Evolutionary conservation across 2,113 vertebrate species (phyloP), one percentile per base, ranked within the genome.

Genomic region (Calyptommatus sinebrachiatus): DNA sequence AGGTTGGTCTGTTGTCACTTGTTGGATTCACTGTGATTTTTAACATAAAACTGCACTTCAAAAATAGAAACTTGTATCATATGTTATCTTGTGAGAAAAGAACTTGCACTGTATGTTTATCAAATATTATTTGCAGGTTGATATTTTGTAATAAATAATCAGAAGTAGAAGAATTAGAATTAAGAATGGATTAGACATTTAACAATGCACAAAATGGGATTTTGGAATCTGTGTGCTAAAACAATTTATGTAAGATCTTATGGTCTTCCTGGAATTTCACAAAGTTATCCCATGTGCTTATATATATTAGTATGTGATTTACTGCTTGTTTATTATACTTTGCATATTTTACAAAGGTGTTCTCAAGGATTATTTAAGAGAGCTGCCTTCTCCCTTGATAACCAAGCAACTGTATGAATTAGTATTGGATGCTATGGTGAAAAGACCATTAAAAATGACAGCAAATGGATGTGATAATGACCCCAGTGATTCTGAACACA

Each of bases 281-380:
- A 73, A 31, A 41, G 5, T 61, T 11, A 12, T 7, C 14, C 3
- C 41, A 16, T 78, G 18, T 57, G 22, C 21, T 60, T 41, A 41
- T 68, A 28, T 18, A 46, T 73, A n/a, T 22, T n/a, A 12, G 31
- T 50, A 65, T 29, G 21, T 50, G 29, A 28, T n/a, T 35, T 79
- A 28, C 57, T 62, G 57, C 50, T 85, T 71, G 18, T 46, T 79
- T 62, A 86, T 83, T 71, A 35, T 6, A 76, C 0, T 22, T 89
- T 21, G 5, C 88, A 75, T 90, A 53, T 84, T 82, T 78, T 90
- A 9, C 83, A 35, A 89, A 99, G 98, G 98, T 11, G 97, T 99
- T 68, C 92, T 99, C 76, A 99, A 99, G 92, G 98, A 99, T 93
- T 99, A 98, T 83, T 93, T 99, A 69, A 95, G 98, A 82, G 98